Conservation (phyloP, 2,888 invertebrate genomes). For the Chalcosyrphus nemorum region DNA sequence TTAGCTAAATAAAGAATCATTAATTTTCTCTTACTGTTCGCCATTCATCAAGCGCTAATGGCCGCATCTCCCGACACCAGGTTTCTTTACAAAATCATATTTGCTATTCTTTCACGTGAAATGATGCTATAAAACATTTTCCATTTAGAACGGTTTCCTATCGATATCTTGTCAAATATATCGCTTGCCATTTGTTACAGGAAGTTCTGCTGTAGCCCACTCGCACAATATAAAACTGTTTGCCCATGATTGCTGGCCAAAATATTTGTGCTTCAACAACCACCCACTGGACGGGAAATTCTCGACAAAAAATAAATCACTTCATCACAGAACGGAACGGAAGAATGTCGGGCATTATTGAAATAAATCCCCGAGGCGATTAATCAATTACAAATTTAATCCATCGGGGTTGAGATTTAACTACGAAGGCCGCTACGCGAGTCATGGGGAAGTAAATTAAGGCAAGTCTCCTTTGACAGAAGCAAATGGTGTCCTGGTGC, state of each 20-base stretch:
- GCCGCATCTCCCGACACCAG: neutral
- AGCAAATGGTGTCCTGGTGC: neutral
- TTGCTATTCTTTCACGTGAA: neutral
- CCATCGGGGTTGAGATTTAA: neutral
- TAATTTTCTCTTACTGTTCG: neutral
- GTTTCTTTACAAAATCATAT: neutral
- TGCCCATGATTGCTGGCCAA: neutral
- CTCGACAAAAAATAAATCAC: neutral
- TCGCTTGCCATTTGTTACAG: neutral
- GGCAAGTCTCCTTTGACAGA: neutral
- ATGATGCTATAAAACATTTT: neutral
- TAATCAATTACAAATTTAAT: constrained; percentile 55
- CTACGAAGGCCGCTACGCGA: neutral
- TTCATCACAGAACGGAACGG: neutral
- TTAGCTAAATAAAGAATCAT: neutral
- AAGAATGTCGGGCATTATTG: neutral
- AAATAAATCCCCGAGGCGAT: constrained; percentile 5
- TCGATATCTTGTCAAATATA: neutral
- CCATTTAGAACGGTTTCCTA: neutral
- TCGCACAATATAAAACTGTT: neutral
- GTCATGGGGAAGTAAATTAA: neutral
- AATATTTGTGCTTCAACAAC: neutral
- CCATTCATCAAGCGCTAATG: neutral
- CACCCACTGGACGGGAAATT: neutral
- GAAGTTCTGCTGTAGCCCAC: neutral